Conservation (phyloP, 2,113 vertebrate genomes). For the Alethe castanea region DNA sequence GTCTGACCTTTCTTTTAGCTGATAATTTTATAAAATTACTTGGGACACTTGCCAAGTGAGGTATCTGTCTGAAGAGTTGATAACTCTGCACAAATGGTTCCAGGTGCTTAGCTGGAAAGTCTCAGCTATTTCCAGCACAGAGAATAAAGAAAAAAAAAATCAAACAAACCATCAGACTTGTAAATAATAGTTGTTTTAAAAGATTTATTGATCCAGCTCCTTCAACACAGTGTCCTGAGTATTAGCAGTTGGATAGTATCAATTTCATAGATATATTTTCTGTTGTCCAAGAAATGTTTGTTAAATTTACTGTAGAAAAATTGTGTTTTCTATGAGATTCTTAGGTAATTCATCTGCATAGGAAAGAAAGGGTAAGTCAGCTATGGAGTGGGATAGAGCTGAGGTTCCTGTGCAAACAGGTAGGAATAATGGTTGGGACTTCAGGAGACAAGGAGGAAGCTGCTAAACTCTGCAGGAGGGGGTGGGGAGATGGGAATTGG, state of each 20-base stretch:
- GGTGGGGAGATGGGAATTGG: background rate
- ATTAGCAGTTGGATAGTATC: background rate
- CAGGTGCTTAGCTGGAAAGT: background rate
- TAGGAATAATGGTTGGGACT: background rate
- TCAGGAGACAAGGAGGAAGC: background rate
- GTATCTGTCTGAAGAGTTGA: background rate
- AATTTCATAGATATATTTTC: background rate
- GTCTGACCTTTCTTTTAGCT: background rate
- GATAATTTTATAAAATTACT: conserved; percentile 15
- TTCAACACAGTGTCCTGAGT: background rate
- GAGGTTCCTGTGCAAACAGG: background rate
- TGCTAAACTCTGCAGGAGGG: background rate
- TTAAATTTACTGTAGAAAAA: background rate
- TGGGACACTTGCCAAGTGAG: background rate
- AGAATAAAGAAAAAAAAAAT: background rate
- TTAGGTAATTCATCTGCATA: background rate
- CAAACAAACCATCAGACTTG: background rate
- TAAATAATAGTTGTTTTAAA: background rate
- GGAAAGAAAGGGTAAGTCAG: background rate
- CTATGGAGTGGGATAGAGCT: background rate
- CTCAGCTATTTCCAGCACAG: background rate
- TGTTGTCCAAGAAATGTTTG: background rate
- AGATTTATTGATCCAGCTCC: background rate
- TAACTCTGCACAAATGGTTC: background rate
- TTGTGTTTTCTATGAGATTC: background rate